Base-by-base conservation (phyloP, 1,140 invertebrate species). In the Drosophila tani region DNA sequence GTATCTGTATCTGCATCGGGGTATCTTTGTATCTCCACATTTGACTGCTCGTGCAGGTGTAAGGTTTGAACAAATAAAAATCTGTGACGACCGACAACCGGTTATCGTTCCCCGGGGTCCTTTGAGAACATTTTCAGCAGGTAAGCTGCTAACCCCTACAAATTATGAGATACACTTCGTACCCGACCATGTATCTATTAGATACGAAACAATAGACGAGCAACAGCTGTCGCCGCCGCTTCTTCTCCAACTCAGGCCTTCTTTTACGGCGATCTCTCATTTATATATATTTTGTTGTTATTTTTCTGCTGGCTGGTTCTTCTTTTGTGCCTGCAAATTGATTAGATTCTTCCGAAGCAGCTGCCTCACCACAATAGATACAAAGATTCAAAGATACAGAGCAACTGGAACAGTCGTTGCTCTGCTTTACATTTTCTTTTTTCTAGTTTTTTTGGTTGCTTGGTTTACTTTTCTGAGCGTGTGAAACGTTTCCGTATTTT, bases 141-240 rank as follows among this genome's bases (percentile, higher is more conserved):
- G 67, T 70, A 70, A 35, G 7, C 66, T 40, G 4, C 66, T 40
- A 35, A 40, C 67, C 67, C 49, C 32, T 67, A 53, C 49, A 32
- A 67, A 68, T 55, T 70, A 68, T 70, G 64, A 70, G 67, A 68
- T 68, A 70, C 67, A 70, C 40, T 69, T 66, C 66, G 45, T 43
- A 19, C 12, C 55, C 32, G 27, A 29, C n/a, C 35, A 27, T 32
- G 21, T 45, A 69, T 69, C 67, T 55, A 68, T 46, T 46, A 51
- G 64, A 70, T 47, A 51, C 63, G 29, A 67, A 46, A 68, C 67
- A 70, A 70, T 68, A 40, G 67, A 14, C 14, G 14, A 46, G 32
- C 63, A 69, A 66, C 67, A 70, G 67, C 67, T 70, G 67, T 46
- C 62, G 59, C 27, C 40, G 17, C 2, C 24, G 17, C 6, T 2